Evolutionary conservation across 2,888 invertebrate species (phyloP).

Genomic region (Epistrophe grossulariae): DNA sequence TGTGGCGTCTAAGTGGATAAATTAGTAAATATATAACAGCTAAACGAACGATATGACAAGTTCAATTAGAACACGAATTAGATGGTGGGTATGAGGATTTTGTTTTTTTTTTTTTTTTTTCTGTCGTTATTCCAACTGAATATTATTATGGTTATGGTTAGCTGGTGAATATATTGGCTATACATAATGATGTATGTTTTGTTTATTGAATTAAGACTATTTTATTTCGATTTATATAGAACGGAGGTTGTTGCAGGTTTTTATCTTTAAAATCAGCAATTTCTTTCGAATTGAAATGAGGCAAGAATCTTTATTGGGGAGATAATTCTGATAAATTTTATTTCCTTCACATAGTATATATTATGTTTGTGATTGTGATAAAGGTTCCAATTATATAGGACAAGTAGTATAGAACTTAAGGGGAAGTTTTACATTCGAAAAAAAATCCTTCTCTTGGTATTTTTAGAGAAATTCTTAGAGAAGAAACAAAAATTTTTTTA

Average conservation of each 20-base stretch:
- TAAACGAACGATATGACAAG: not conserved
- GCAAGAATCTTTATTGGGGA: no score
- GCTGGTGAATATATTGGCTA: not conserved
- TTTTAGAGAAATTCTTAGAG: no score
- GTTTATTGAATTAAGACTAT: not conserved
- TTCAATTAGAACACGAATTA: constrained; percentile 32
- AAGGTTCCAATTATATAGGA: not conserved
- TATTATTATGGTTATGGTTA: not conserved
- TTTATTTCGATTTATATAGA: no score
- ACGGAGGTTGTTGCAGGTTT: no score
- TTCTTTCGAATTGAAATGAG: no score
- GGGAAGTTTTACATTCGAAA: no score
- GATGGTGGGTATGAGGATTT: not conserved
- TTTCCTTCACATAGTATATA: no score
- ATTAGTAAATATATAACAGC: not conserved
- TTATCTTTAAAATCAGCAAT: no score
- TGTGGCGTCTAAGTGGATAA: constrained; percentile 19
- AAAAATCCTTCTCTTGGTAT: no score
- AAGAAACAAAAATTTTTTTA: no score
- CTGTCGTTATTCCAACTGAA: not conserved
- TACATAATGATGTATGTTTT: not conserved
- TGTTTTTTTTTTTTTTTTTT: not conserved
- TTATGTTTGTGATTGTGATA: not conserved
- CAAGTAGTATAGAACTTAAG: no score
- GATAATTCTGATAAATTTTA: no score